Conservation (phyloP, 2,888 invertebrate genomes). For the Apodemia duryi region DNA sequence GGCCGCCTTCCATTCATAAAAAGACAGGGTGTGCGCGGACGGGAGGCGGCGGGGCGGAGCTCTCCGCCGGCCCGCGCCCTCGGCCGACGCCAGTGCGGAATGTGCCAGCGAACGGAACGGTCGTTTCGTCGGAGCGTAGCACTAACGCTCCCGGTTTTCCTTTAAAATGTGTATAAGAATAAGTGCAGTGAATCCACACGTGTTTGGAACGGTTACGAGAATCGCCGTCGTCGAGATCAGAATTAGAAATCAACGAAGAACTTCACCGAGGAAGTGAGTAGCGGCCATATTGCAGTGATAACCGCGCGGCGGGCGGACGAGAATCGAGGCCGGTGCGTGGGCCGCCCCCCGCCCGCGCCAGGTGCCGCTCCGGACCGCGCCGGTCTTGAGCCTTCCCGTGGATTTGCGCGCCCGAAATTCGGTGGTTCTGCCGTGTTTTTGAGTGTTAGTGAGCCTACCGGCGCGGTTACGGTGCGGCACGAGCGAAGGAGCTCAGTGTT, state of each 20-base stretch:
- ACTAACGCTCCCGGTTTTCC: slow-evolving; percentile 79
- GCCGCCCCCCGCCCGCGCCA: slow-evolving; percentile 78
- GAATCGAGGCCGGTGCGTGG: slow-evolving; percentile 80
- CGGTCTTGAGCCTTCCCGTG: slow-evolving; percentile 79
- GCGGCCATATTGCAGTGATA: slow-evolving; percentile 80
- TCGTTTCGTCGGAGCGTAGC: slow-evolving; percentile 80
- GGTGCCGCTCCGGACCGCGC: slow-evolving; percentile 82
- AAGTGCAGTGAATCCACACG: slow-evolving; percentile 79
- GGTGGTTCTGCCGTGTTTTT: slow-evolving; percentile 69
- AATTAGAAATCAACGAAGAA: slow-evolving; percentile 79
- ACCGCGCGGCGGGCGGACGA: slow-evolving; percentile 80
- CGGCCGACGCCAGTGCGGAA: slow-evolving; percentile 78
- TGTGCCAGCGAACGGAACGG: slow-evolving; percentile 78
- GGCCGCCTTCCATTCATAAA: slow-evolving; percentile 87
- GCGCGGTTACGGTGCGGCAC: slow-evolving; percentile 67
- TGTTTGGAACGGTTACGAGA: slow-evolving; percentile 77
- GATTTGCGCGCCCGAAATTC: slow-evolving; percentile 78
- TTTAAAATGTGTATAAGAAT: slow-evolving; percentile 80
- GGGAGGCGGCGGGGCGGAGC: slow-evolving; percentile 72
- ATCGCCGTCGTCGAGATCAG: slow-evolving; percentile 78
- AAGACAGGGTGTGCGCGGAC: slow-evolving; percentile 77
- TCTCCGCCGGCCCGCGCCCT: slow-evolving; percentile 73
- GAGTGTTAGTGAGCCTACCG: slow-evolving; percentile 68
- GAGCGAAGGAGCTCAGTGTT: slow-evolving; percentile 56
- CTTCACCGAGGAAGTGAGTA: slow-evolving; percentile 80